Evolutionary conservation across 2,797 vertebrate genomes (phyloP).

Genomic region (Bryconaethiops microstoma): DNA sequence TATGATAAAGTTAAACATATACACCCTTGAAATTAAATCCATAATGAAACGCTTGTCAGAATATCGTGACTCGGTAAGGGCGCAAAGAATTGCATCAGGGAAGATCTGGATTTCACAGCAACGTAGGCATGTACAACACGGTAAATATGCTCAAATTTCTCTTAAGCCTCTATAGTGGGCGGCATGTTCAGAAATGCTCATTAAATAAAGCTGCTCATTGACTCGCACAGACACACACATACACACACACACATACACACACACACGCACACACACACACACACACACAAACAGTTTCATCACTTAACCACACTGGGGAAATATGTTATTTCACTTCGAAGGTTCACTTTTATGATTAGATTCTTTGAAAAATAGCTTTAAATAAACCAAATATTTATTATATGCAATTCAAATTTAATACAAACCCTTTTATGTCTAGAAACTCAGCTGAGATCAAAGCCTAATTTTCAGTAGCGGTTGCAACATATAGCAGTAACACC

Average conservation of each 20-base stretch:
- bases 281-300: conserved; percentile 12
- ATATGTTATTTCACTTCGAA: conserved; percentile 16
- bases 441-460: conserved; percentile 8
- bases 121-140: conserved; percentile 41
- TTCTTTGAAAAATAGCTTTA: conserved; percentile 2
- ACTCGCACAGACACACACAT: background rate
- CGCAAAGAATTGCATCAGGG: conserved; percentile 53
- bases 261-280: conserved; percentile 18
- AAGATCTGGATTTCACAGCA: conserved; percentile 44
- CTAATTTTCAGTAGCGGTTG: background rate
- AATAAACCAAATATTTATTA: conserved; percentile 18
- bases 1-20: conserved; percentile 50
- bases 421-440: background rate
- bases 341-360: conserved; percentile 14
- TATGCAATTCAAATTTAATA: conserved; percentile 6
- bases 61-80: conserved; percentile 43
- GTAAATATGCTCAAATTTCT: conserved; percentile 47
- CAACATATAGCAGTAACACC: background rate
- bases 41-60: conserved; percentile 57
- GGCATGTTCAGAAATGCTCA: conserved; percentile 40
- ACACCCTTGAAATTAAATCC: conserved; percentile 53
- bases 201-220: conserved; percentile 43
- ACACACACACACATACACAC: background rate
- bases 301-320: conserved; percentile 9
- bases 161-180: conserved; percentile 48